phyloP scores from a whole-genome alignment of 2,797 vertebrate genomes.

The Amphiprion clarkii region DNA sequence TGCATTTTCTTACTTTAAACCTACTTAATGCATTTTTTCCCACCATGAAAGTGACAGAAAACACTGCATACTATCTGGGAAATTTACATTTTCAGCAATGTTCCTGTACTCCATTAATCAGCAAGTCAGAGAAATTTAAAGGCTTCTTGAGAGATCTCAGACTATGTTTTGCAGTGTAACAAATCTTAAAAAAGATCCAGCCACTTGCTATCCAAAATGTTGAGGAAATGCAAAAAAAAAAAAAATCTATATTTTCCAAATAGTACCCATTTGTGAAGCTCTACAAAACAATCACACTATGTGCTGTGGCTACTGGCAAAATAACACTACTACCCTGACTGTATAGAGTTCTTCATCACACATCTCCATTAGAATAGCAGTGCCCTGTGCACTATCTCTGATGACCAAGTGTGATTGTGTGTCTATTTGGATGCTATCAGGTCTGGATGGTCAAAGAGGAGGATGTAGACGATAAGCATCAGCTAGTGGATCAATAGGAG shows the following conservation, averaged over 20 bases:
- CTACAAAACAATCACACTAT: not conserved
- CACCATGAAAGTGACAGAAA: not conserved
- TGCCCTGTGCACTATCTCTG: constrained; percentile 59
- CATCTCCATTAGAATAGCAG: constrained; percentile 69
- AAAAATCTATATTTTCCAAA: not conserved
- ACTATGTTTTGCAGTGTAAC: not conserved
- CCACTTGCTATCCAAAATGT: not conserved
- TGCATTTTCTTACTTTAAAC: not conserved
- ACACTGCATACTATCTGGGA: not conserved
- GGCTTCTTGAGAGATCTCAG: no score
- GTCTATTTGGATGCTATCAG: constrained; percentile 74
- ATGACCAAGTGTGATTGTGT: constrained; percentile 72
- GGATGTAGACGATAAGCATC: constrained; percentile 78
- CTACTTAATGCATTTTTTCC: not conserved
- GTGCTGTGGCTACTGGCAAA: not conserved
- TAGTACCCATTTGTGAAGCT: not conserved
- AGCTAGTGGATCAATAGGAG: constrained; percentile 69
- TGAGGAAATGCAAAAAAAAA: not conserved
- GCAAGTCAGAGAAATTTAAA: not conserved
- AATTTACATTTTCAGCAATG: not conserved
- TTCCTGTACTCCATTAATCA: not conserved
- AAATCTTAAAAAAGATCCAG: not conserved
- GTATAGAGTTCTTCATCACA: constrained; percentile 35
- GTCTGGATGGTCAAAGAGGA: constrained; percentile 71
- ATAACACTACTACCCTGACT: constrained; percentile 12